A percentile compares a stretch with the other conserved stretches of the same genome.
phyloP scores from a whole-genome alignment of 2,113 vertebrate genomes.

The Enhydra lutris region DNA sequence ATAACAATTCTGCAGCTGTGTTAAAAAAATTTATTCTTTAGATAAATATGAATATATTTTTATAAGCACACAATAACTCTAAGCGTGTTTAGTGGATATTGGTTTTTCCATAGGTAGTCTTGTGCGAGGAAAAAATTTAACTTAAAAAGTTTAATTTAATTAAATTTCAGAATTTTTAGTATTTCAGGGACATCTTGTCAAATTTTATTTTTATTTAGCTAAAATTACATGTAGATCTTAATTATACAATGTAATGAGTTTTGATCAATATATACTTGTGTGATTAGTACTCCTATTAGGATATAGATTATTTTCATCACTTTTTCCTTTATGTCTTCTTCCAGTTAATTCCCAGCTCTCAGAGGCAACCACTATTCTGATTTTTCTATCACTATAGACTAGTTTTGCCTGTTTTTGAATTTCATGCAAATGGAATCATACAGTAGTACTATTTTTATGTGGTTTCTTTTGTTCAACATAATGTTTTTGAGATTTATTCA shows the following conservation, averaged over 20 bases:
- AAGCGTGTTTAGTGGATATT: conserved; percentile 13
- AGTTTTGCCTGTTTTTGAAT: neutral
- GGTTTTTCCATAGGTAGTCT: neutral
- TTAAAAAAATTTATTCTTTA: neutral
- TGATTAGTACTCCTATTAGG: neutral
- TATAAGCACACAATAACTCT: neutral
- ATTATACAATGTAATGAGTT: neutral
- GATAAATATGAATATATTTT: neutral
- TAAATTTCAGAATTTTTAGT: neutral
- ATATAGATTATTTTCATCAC: neutral
- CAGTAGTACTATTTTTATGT: neutral
- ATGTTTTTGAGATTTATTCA: conserved; percentile 8
- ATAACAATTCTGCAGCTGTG: neutral
- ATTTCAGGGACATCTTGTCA: neutral
- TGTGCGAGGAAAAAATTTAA: conserved; percentile 2
- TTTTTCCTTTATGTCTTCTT: neutral
- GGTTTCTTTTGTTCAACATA: neutral
- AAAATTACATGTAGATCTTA: neutral
- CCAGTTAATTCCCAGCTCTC: neutral
- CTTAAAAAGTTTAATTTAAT: neutral
- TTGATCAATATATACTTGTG: neutral
- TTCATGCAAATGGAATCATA: neutral
- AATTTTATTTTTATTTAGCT: conserved; percentile 40
- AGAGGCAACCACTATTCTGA: neutral
- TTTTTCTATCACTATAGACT: neutral